Conservation (phyloP, 2,797 vertebrate species). For the Cossypha niveicapilla region DNA sequence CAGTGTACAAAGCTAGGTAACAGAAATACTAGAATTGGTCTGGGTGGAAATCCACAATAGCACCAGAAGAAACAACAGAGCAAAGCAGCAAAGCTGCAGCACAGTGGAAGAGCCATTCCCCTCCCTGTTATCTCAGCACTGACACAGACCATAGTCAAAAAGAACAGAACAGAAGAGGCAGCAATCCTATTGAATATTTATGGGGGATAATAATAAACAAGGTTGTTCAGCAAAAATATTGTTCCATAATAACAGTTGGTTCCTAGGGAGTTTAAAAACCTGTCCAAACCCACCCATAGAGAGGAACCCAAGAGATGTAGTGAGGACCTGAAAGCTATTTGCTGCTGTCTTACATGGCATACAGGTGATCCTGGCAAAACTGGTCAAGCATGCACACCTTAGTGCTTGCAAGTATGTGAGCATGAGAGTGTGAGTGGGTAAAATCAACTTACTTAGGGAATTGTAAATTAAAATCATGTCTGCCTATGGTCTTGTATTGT, state of each 20-base stretch:
- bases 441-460: background rate
- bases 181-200: background rate
- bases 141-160: background rate
- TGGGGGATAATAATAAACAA: background rate
- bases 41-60: background rate
- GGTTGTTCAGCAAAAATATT: background rate
- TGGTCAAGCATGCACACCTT: background rate
- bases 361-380: background rate
- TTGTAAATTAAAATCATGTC: background rate
- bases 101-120: background rate
- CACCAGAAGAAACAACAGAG: rapidly evolving
- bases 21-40: background rate
- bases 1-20: background rate
- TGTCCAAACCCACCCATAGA: background rate
- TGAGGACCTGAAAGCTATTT: background rate
- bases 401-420: background rate
- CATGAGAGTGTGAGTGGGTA: background rate
- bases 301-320: background rate
- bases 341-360: background rate
- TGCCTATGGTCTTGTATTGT: background rate
- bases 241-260: background rate
- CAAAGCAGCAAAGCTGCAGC: background rate
- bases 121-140: background rate
- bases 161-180: background rate
- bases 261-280: background rate